Evolutionary conservation across 2,797 vertebrate genomes (phyloP), one percentile per base, ranked within the genome.

Genomic region (Onychomys arenicola): DNA sequence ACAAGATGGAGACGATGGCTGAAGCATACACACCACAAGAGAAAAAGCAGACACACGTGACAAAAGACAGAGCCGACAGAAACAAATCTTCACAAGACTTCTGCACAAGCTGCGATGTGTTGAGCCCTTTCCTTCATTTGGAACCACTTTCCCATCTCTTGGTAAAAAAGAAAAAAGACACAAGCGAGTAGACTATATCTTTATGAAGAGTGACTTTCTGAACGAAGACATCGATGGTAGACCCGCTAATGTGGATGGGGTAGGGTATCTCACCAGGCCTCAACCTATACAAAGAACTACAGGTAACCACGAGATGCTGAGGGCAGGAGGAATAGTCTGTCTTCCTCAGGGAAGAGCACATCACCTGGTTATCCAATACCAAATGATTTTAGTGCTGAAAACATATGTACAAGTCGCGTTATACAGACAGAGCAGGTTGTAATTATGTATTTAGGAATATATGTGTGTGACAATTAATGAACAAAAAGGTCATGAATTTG

Each of bases 21-120:
- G 97, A 98, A 98, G 96, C 80, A 89, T n/a, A 77, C 93, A 75
- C 40, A 13, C 91, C 95, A 96, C 80, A 95, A 92, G 98, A 89
- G 96, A 59, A 90, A 78, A 78, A 25, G 86, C 76, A 65, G 49
- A 95, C 93, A 17, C 0, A 95, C 52, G 67, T 85, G 93, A 97
- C 57, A 95, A 96, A 88, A 21, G 89, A 97, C 97, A 97, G 52
- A 55, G 93, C 71, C 96, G 71, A 37, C 89, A 91, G 90, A 97
- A 98, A 97, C 97, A 46, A 90, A 96, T 78, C 80, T 86, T 71
- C 55, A 94, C 92, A 94, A 95, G 29, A 89, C 78, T 85, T 90
- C 89, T 52, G 57, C n/a, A 91, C 88, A 87, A 87, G 34, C 5
- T 9, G 4, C 16, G 32, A 13, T 29, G 1, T 9, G 27, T 73